These are phyloP conservation scores for Drosophila novamexicana DNA, from an alignment of 1,140 invertebrate genomes.

Conservation along the genomic window DNA sequence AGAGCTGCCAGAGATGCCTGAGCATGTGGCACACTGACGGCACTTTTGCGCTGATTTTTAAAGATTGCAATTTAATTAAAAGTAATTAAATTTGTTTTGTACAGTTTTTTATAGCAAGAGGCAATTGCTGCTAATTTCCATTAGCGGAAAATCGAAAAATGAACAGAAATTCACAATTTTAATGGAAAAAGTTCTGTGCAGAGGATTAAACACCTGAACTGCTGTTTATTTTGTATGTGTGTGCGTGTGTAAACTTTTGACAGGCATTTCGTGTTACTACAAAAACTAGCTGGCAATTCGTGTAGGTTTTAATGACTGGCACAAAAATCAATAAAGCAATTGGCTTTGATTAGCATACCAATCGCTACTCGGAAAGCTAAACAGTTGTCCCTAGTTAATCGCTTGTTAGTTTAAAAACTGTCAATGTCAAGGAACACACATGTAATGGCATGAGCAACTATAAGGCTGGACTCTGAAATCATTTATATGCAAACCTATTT, in stretches of 20 bases:
- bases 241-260: constrained; percentile 36
- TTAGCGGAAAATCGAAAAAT: constrained; percentile 15
- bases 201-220: constrained; percentile 50
- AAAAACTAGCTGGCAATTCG: constrained; percentile 43
- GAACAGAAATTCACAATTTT: constrained; percentile 16
- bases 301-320: constrained; percentile 66
- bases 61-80: constrained; percentile 45
- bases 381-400: constrained; percentile 18
- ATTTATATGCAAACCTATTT: too few relatives aligned
- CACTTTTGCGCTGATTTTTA: constrained; percentile 1
- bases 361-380: constrained; percentile 20
- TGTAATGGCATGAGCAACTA: neutral
- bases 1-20: constrained; percentile 2
- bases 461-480: too few relatives aligned
- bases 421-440: constrained; percentile 20
- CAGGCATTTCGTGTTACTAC: constrained; percentile 63
- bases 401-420: neutral
- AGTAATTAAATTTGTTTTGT: constrained; percentile 32
- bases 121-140: constrained; percentile 42
- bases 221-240: constrained; percentile 25
- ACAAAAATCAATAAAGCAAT: constrained; percentile 65
- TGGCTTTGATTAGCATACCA: constrained; percentile 64
- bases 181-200: constrained; percentile 56
- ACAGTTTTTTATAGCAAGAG: constrained; percentile 14
- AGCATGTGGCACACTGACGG: constrained; percentile 15